Conservation (phyloP, 1,140 invertebrate species). For the Drosophila pandora region DNA sequence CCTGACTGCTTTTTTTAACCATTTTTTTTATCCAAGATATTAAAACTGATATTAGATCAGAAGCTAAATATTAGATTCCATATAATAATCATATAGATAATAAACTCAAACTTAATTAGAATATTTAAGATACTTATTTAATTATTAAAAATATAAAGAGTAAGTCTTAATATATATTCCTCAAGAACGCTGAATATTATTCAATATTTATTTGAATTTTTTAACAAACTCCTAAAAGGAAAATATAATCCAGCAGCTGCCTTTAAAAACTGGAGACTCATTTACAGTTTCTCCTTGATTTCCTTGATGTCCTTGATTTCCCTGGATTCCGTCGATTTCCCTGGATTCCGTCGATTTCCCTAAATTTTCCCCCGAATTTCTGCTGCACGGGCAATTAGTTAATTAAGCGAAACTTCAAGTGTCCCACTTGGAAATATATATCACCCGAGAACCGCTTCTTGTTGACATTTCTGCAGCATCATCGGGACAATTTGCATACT, state of each 20-base stretch:
- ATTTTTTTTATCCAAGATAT: no score
- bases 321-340: not conserved
- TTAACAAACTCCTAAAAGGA: not conserved
- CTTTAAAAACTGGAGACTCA: not conserved
- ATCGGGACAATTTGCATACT: slow-evolving; percentile 71
- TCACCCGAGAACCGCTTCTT: slow-evolving; percentile 37
- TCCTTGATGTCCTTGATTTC: not conserved
- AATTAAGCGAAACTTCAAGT: slow-evolving; percentile 70
- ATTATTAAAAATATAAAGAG: no score
- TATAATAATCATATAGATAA: no score
- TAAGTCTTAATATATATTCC: no score
- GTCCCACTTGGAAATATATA: slow-evolving; percentile 59
- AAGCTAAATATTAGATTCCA: no score
- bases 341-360: not conserved
- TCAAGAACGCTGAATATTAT: no score
- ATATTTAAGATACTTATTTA: no score
- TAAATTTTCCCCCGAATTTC: not conserved
- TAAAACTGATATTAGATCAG: no score
- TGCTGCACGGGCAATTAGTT: slow-evolving; percentile 60
- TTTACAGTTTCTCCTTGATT: not conserved
- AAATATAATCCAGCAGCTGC: not conserved
- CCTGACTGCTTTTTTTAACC: no score
- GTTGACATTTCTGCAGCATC: slow-evolving; percentile 75
- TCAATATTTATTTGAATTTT: no score
- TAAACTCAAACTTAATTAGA: no score